Base-by-base conservation (phyloP, 2,113 vertebrate genomes). In the Pandion haliaetus region DNA sequence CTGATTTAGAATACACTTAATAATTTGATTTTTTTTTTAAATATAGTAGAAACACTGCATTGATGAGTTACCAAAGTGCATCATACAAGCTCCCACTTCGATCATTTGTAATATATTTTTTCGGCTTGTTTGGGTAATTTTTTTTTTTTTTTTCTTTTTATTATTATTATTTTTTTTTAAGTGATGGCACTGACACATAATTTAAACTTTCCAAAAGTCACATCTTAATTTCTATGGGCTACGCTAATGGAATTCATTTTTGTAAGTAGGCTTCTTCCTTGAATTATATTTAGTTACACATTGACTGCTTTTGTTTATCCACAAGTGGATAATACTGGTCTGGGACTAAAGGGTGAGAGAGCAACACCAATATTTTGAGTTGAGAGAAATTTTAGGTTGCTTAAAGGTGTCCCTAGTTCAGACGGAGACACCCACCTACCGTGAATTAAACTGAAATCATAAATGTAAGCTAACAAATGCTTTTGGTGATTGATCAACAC, bases 1-100 rank as follows among this genome's bases (percentile, higher is more conserved):
- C 77, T 93, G 74, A 96, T 94, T 95, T 88, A 93, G 50, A 83
- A 82, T 95, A 94, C 96, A 97, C 74, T 97, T 95, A 95, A 94
- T 95, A 95, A 89, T 96, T 82, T 91, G 54, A 45, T 74, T 92
- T 90, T 87, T 74, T 92, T 90, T 87, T 73, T 81, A 74, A 82
- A 79, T 95, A 76, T 32, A 90, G 54, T n/a, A 82, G 69, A 95
- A 95, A 79, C 78, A 50, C 32, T 79, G 66, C 83, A 50, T 59
- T 94, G 91, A 85, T 88, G 84, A 80, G 50, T 80, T 93, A 96
- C 70, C 45, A 45, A 92, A 93, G 61, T 12, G 12, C 32, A 57
- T 94, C 76, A 54, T 76, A 36, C 54, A 52, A 87, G 62, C 54
- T 88, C 25, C 25, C 13, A 94, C 70, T 90, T 85, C 58, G 90